Base-by-base conservation (phyloP, 1,140 invertebrate species). In the Scaptomyza graminum region DNA sequence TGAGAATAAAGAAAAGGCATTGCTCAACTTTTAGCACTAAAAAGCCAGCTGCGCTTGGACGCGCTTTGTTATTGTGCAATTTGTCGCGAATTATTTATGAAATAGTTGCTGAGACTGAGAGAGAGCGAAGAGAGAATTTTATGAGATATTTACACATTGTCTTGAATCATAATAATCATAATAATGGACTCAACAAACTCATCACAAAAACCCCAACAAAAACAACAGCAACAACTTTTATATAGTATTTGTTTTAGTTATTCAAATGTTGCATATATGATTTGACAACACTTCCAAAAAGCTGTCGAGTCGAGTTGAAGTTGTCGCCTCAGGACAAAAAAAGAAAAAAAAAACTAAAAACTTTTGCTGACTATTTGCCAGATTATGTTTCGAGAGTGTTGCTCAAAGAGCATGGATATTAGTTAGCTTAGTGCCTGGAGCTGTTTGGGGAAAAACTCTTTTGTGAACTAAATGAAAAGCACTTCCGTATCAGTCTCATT, bases 41-140 rank as follows among this genome's bases (percentile, higher is more conserved):
- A 28, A 9, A 34, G 28, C 12, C 3, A 39, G 34, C 16, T 57
- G 68, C 62, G 52, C n/a, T 13, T 62, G 51, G 11, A 41, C 28
- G 25, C 34, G 39, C 51, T 62, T 59, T 54, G 44, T 44, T 59
- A 39, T 59, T 51, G 6, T 52, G 75, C 77, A 70, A 77, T 84
- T 85, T 85, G 62, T 77, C 55, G 62, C 76, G 70, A 78, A 87
- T 87, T 81, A 87, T 85, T 85, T 81, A 85, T 85, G 77, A 79
- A 81, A 76, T 51, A 47, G 49, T 18, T 44, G 54, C 28, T n/a
- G n/a, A n/a, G n/a, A n/a, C n/a, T n/a, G n/a, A n/a, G n/a, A n/a
- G n/a, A n/a, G n/a, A n/a, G n/a, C n/a, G n/a, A n/a, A n/a, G n/a
- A n/a, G 7, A 67, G 50, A 66, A 70, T 63, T 79, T 64, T 60